These are phyloP conservation scores for Apocheima hispidaria DNA, from an alignment of 2,888 invertebrate species.

Conservation along the genomic window DNA sequence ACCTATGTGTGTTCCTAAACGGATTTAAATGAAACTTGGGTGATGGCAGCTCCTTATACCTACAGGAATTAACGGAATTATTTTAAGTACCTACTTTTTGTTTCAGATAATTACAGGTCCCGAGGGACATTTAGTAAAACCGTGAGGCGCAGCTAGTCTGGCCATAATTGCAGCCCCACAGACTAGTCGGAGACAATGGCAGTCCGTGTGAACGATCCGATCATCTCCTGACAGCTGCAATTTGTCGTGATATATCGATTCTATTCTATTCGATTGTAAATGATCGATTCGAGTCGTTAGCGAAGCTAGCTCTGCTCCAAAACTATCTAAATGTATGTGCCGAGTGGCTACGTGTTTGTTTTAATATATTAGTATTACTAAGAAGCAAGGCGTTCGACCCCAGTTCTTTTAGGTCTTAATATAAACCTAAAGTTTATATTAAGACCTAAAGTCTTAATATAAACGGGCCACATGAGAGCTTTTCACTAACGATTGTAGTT, in stretches of 20 bases:
- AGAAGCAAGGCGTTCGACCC: no score
- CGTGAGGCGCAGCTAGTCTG: background rate
- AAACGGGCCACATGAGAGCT: no score
- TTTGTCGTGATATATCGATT: constrained; percentile 54
- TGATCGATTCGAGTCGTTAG: constrained; percentile 54
- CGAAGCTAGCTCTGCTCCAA: constrained; percentile 40
- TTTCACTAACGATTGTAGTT: background rate
- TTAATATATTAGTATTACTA: no score
- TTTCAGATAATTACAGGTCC: background rate
- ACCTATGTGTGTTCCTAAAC: no score
- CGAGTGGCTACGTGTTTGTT: background rate
- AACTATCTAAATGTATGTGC: background rate
- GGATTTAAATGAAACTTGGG: no score
- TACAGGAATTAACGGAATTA: no score
- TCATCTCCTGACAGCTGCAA: constrained; percentile 46
- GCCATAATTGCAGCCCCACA: constrained; percentile 15
- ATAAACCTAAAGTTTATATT: no score
- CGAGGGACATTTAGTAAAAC: background rate
- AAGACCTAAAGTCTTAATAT: no score
- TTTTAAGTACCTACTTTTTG: no score
- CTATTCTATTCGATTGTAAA: constrained; percentile 48
- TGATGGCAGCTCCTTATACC: no score
- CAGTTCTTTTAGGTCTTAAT: no score
- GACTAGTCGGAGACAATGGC: constrained; percentile 43
- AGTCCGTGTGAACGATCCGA: constrained; percentile 49